Conservation (phyloP, 2,797 vertebrate species). For the Lepidocolaptes lacrymiger region DNA sequence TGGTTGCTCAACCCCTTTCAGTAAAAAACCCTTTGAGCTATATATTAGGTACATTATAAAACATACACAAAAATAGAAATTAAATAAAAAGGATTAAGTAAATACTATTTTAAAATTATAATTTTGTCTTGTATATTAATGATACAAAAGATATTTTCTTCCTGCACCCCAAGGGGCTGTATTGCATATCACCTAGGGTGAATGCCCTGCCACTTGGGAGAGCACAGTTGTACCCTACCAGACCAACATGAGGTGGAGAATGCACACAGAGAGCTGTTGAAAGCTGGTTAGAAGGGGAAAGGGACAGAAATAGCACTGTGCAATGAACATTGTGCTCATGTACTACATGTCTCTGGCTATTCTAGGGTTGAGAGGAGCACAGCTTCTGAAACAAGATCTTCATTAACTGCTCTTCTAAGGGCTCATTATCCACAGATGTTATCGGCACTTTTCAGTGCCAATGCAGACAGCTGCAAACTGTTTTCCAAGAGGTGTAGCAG, state of each 20-base stretch:
- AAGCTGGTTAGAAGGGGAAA: neutral
- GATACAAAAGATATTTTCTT: neutral
- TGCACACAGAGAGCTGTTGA: neutral
- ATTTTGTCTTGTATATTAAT: neutral
- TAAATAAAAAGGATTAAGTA: neutral
- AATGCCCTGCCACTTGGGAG: fast-evolving
- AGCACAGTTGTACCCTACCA: neutral
- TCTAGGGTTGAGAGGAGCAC: neutral
- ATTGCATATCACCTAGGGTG: neutral
- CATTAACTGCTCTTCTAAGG: neutral
- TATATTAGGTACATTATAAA: neutral
- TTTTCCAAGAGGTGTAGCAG: neutral
- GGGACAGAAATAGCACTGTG: neutral
- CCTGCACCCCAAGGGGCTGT: neutral
- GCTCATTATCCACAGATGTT: neutral
- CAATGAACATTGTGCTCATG: neutral
- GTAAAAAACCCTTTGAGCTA: neutral
- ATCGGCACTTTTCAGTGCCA: neutral
- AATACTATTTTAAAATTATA: neutral
- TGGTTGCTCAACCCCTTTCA: neutral
- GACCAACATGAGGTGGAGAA: neutral
- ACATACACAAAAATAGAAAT: neutral
- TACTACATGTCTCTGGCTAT: neutral
- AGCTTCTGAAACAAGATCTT: neutral
- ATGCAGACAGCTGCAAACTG: neutral